Evolutionary conservation across 2,113 vertebrate species (phyloP).

Genomic region (Pomatorhinus ruficollis): DNA sequence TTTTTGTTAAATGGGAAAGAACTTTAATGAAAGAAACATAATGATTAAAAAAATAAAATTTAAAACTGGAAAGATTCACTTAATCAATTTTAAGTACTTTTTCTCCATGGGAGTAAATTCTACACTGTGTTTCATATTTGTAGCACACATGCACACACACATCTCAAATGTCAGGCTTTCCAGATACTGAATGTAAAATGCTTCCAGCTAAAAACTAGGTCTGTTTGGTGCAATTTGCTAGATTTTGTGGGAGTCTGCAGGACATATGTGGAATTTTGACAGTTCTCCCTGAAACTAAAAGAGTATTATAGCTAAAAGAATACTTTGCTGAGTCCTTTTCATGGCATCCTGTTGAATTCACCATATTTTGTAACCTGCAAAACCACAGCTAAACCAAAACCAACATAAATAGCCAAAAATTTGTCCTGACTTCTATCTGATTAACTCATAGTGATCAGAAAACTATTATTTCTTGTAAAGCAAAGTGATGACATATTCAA

Average conservation of each 20-base stretch:
- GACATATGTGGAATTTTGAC: slow-evolving; percentile 5
- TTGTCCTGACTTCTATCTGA: background rate
- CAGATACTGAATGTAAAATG: background rate
- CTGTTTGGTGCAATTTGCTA: background rate
- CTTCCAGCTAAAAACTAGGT: background rate
- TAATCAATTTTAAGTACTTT: slow-evolving; percentile 15
- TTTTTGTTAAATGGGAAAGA: background rate
- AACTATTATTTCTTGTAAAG: background rate
- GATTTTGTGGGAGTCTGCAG: slow-evolving; percentile 2
- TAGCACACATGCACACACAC: background rate
- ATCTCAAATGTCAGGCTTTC: background rate
- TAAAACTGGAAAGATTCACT: background rate
- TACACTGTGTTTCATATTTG: background rate
- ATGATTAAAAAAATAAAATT: background rate
- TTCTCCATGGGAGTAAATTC: background rate
- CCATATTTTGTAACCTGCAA: background rate
- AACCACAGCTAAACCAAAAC: background rate
- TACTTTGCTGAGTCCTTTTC: background rate
- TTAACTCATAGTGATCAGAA: background rate
- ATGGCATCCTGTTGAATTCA: background rate
- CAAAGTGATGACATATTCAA: background rate
- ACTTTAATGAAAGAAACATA: background rate
- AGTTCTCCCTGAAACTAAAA: background rate
- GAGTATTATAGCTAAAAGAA: background rate
- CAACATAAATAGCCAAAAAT: background rate